phyloP scores from a whole-genome alignment of 2,888 invertebrate genomes.

The Dilophus febrilis region DNA sequence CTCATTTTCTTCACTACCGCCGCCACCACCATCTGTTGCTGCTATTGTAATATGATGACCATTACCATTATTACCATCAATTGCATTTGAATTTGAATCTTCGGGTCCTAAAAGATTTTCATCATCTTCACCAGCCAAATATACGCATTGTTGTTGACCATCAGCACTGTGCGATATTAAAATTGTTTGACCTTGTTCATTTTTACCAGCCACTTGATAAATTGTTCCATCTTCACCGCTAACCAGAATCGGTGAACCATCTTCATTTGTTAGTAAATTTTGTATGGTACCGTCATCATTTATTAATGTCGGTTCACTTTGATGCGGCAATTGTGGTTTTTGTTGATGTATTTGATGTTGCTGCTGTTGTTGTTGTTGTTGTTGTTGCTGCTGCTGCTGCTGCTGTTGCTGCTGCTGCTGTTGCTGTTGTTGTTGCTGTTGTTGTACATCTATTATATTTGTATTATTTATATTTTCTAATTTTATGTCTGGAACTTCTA shows the following conservation, averaged over 20 bases:
- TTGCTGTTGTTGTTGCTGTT: conserved; percentile 16
- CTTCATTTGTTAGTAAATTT: conserved; percentile 32
- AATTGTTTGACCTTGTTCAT: conserved; percentile 59
- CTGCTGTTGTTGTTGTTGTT: conserved; percentile 9
- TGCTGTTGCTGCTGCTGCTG: conserved; percentile 15
- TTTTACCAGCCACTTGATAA: conserved; percentile 58
- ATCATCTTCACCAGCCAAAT: conserved; percentile 43
- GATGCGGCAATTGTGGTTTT: conserved; percentile 14
- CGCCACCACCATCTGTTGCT: too few species aligned
- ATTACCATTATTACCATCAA: conserved; percentile 22
- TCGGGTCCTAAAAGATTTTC: too few species aligned
- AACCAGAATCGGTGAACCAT: conserved; percentile 55
- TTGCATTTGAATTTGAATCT: conserved; percentile 15
- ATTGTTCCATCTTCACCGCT: conserved; percentile 56
- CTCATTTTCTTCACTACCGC: too few species aligned
- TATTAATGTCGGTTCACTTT: conserved; percentile 6
- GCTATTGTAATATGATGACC: too few species aligned
- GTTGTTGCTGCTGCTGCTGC: conserved; percentile 17
- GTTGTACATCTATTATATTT: conserved; percentile 14
- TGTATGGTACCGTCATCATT: conserved; percentile 38
- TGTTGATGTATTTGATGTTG: conserved; percentile 1
- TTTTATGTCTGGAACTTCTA: conserved; percentile 17
- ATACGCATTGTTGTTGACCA: conserved; percentile 53
- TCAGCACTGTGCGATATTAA: conserved; percentile 57
- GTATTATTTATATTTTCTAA: too few species aligned